Conservation (phyloP, 1,140 invertebrate genomes). For the Zeugodacus cucurbitae region DNA sequence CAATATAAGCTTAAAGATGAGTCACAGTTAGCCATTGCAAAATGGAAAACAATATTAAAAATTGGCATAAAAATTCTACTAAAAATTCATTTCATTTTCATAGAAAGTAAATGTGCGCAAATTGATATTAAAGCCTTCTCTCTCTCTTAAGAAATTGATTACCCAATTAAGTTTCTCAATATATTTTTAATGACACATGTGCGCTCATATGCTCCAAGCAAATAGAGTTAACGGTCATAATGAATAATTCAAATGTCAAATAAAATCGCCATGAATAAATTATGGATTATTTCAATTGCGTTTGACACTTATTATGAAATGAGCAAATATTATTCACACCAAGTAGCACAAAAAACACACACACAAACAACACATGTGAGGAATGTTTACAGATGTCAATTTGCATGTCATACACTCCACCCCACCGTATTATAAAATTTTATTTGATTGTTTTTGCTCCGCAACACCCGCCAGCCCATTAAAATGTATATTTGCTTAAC, state of each 20-base stretch:
- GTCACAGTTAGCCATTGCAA: no score
- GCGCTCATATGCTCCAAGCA: no score
- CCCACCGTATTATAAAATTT: background rate
- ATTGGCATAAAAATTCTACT: no score
- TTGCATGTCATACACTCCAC: background rate
- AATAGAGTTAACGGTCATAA: background rate
- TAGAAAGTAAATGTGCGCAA: no score
- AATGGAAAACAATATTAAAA: no score
- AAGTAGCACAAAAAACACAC: background rate
- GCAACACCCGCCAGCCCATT: background rate
- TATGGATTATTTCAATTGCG: background rate
- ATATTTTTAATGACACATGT: background rate
- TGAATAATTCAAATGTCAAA: constrained; percentile 36
- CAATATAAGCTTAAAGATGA: no score
- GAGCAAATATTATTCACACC: background rate
- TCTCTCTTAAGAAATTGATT: no score
- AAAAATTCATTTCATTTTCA: no score
- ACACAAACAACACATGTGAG: background rate
- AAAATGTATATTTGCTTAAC: background rate
- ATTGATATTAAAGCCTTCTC: no score
- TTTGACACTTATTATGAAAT: constrained; percentile 31
- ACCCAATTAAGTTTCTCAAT: background rate
- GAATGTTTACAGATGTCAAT: background rate
- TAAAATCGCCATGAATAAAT: constrained; percentile 33
- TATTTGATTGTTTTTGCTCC: background rate